phyloP scores from a whole-genome alignment of 2,113 vertebrate genomes.

The Asarcornis scutulata region DNA sequence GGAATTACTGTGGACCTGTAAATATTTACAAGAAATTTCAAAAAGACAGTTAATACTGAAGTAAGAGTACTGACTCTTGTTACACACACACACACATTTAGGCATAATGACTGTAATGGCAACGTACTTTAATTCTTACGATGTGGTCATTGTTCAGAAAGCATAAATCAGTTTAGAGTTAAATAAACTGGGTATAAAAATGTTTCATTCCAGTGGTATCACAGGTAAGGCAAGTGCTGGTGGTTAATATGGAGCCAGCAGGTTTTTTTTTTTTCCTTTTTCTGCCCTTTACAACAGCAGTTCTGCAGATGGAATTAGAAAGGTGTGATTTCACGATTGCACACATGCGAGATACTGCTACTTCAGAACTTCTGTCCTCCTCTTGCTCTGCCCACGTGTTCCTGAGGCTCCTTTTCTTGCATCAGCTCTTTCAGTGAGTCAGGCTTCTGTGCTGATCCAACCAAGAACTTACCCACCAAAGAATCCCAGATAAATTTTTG shows the following conservation, averaged over 20 bases:
- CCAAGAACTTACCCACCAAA: neutral
- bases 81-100: neutral
- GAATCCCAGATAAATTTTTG: neutral
- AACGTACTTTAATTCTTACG: neutral
- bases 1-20: neutral
- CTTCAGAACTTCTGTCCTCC: neutral
- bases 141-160: neutral
- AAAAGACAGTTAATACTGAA: neutral
- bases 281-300: neutral
- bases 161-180: neutral
- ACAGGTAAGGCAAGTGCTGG: neutral
- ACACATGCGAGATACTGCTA: neutral
- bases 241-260: neutral
- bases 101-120: neutral
- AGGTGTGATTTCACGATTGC: neutral
- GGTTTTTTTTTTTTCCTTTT: neutral
- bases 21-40: neutral
- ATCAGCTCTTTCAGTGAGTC: neutral
- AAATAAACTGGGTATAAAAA: neutral
- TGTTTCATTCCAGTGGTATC: neutral
- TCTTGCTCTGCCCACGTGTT: fast-evolving
- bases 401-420: neutral
- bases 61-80: neutral
- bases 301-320: neutral
- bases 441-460: neutral